Evolutionary conservation across 2,888 invertebrate species (phyloP).

Genomic region (Agapetus fuscipes): DNA sequence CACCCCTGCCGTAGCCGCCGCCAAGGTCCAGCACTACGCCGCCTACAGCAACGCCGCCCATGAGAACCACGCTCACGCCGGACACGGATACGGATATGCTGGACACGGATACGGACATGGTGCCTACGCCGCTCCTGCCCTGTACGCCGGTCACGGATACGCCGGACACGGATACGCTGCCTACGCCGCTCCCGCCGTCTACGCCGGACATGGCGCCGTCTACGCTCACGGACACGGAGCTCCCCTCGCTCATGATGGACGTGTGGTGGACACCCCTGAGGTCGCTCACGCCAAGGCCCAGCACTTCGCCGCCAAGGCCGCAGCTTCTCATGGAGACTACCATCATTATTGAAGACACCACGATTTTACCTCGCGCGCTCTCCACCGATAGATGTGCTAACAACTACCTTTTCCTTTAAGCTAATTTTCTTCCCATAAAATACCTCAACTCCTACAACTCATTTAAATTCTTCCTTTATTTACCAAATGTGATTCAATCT

Average conservation of each 20-base stretch:
- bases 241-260: slow-evolving; percentile 25
- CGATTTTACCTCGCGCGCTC: too few species aligned
- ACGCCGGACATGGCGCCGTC: slow-evolving; percentile 48
- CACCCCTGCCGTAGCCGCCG: slow-evolving; percentile 52
- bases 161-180: slow-evolving; percentile 29
- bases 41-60: slow-evolving; percentile 29
- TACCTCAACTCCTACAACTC: too few species aligned
- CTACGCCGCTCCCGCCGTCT: slow-evolving; percentile 32
- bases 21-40: slow-evolving; percentile 48
- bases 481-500: too few species aligned
- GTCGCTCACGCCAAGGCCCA: slow-evolving; percentile 20
- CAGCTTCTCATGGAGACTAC: slow-evolving; percentile 23
- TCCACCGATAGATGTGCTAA: too few species aligned
- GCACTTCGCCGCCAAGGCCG: slow-evolving; percentile 26
- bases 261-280: slow-evolving; percentile 18
- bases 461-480: too few species aligned
- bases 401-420: too few species aligned
- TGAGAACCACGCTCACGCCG: slow-evolving; percentile 1
- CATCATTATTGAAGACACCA: too few species aligned
- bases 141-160: slow-evolving; percentile 21
- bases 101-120: slow-evolving; percentile 6
- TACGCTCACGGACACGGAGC: slow-evolving; percentile 53
- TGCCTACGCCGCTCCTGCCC: slow-evolving; percentile 27
- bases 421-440: too few species aligned
- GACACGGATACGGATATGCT: slow-evolving; percentile 1